phyloP scores from a whole-genome alignment of 2,113 vertebrate species.

The Diglossa brunneiventris region DNA sequence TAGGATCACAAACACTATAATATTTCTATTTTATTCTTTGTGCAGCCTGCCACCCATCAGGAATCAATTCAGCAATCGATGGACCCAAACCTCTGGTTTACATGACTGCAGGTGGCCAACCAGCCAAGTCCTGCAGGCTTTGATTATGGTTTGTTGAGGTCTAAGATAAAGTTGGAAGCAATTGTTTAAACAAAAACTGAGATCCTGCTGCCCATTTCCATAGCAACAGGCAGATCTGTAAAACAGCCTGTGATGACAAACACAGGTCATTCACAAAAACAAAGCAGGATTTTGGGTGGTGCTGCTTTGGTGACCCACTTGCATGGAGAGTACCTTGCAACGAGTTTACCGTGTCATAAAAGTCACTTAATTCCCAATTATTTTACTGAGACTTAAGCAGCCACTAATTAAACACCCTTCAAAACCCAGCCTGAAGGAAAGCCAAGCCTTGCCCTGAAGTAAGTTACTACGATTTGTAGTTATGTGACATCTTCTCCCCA shows the following conservation, averaged over 20 bases:
- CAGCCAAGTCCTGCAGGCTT: not conserved
- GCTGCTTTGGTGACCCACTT: not conserved
- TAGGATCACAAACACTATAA: not conserved
- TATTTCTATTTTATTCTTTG: not conserved
- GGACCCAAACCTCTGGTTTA: not conserved
- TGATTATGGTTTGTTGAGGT: not conserved
- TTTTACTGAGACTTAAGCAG: not conserved
- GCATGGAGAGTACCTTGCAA: not conserved
- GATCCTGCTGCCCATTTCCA: conserved; percentile 11
- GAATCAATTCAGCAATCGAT: not conserved
- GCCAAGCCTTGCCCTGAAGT: not conserved
- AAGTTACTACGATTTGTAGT: not conserved
- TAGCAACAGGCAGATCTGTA: conserved; percentile 18
- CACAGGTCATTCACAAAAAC: not conserved
- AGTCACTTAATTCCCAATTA: not conserved
- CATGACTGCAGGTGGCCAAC: not conserved
- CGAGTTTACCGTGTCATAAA: not conserved
- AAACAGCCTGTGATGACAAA: not conserved
- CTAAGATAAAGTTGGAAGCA: not conserved
- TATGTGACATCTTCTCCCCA: not conserved
- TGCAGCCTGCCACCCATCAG: not conserved
- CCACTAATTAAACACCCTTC: not conserved
- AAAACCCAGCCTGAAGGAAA: not conserved
- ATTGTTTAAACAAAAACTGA: not conserved
- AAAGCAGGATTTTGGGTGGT: not conserved